Conservation (phyloP, 2,797 vertebrate genomes). For the Gallirallus australis region DNA sequence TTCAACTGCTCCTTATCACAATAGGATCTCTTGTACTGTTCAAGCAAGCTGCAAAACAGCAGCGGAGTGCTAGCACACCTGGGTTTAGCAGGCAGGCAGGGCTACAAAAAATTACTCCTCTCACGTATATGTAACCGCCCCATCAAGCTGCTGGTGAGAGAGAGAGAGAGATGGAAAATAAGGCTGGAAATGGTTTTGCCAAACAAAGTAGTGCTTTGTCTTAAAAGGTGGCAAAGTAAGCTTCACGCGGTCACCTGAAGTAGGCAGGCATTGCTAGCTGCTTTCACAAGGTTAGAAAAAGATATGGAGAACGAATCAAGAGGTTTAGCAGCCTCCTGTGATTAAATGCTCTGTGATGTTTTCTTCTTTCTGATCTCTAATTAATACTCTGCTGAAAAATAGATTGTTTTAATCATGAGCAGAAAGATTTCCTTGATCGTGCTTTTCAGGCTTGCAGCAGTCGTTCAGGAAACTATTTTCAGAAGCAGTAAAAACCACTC, state of each 20-base stretch:
- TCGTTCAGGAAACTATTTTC: slow-evolving; percentile 74
- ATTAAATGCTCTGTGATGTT: slow-evolving; percentile 52
- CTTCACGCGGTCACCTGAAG: neutral
- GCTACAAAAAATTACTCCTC: neutral
- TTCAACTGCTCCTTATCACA: neutral
- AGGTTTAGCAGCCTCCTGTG: slow-evolving; percentile 63
- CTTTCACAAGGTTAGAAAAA: slow-evolving; percentile 17
- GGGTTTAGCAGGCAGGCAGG: neutral
- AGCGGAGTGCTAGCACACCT: neutral
- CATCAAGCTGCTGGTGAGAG: neutral
- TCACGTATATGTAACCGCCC: neutral
- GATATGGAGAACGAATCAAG: slow-evolving; percentile 2
- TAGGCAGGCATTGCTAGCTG: neutral
- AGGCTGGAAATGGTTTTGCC: neutral
- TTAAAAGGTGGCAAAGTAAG: slow-evolving; percentile 8
- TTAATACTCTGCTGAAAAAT: slow-evolving; percentile 73
- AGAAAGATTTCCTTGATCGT: slow-evolving; percentile 64
- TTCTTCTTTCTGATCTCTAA: slow-evolving; percentile 71
- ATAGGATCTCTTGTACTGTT: neutral
- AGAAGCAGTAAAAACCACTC: slow-evolving; percentile 62
- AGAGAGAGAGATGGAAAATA: neutral
- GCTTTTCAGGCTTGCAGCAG: slow-evolving; percentile 63
- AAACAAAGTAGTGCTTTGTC: neutral
- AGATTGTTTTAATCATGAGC: slow-evolving; percentile 71
- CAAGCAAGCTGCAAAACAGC: neutral